These are phyloP conservation scores for Leptinotarsa defecta DNA, from an alignment of 1,140 invertebrate genomes.

Conservation along the genomic window DNA sequence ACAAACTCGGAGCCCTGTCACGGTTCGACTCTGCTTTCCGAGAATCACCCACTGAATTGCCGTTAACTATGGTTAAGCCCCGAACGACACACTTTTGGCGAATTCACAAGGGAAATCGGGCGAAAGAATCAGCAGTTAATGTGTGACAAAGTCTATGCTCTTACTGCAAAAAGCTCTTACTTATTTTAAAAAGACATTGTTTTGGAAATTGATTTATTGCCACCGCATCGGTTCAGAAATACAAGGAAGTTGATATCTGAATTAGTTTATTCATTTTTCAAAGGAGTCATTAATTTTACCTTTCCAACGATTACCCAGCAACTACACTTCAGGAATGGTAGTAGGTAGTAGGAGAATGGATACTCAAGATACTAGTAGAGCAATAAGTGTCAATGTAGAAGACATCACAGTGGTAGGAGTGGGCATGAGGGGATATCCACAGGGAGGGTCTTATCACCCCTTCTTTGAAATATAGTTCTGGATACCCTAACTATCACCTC, in stretches of 20 bases:
- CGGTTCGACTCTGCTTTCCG: slow-evolving; percentile 13
- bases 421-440: no score
- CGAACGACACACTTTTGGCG: slow-evolving; percentile 26
- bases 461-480: no score
- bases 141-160: slow-evolving; percentile 23
- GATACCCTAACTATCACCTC: no score
- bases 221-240: neutral
- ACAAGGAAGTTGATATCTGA: neutral
- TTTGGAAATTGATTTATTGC: neutral
- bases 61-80: slow-evolving; percentile 30
- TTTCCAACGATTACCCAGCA: no score
- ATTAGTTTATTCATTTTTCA: neutral
- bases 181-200: neutral
- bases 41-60: slow-evolving; percentile 22
- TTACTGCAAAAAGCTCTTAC: slow-evolving; percentile 30
- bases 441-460: no score
- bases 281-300: neutral
- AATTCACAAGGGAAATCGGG: slow-evolving; percentile 30
- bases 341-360: no score
- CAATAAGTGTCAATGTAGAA: no score
- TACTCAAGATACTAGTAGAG: no score
- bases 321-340: no score
- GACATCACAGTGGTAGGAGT: no score
- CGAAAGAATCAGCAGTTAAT: slow-evolving; percentile 32
- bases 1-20: no score